Base-by-base conservation (phyloP, 2,797 vertebrate genomes). In the Chelmon rostratus region DNA sequence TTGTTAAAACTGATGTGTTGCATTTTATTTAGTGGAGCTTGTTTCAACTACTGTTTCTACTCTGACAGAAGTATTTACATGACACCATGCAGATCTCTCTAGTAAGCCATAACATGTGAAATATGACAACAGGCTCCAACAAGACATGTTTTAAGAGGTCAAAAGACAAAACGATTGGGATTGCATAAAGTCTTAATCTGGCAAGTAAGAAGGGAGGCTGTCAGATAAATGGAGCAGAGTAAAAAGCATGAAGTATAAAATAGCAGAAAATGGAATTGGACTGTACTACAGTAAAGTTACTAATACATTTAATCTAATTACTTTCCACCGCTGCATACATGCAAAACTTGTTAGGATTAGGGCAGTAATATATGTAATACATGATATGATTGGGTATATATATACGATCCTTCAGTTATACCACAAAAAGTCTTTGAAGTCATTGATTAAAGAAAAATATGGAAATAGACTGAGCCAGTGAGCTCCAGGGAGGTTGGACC, bases 401-500 rank as follows among this genome's bases (percentile, higher is more conserved):
- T 50, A 9, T 13, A 68, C 46, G 70, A 62, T 62, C 64, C 5
- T 12, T 35, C 13, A 23, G 28, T 33, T 64, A 12, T 28, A 13
- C 23, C 46, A 42, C 13, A 42, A 52, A 37, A 59, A 50, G 3
- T 8, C n/a, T 16, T 44, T 46, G n/a, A 16, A 16, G 37, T n/a
- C 8, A 25, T 47, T 15, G 56, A 37, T 28, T 15, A 61, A 58
- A 12, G 37, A 57, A 58, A 9, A 49, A 15, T 28, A 25, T 6
- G 3, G 1, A 47, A 59, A 49, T 28, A 25, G 0, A 25, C 1
- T 49, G 40, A 53, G 73, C 71, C 65, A 0, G 8, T 10, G 33
- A 79, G 52, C 62, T 73, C 15, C 54, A 18, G 61, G 49, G 58
- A 70, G 64, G 9, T 5, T 1, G 46, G 35, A 18, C 68, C 58